A percentile compares a stretch with the other conserved stretches of the same genome.
Evolutionary conservation across 2,113 vertebrate species (phyloP).

Genomic region (Otis tarda): DNA sequence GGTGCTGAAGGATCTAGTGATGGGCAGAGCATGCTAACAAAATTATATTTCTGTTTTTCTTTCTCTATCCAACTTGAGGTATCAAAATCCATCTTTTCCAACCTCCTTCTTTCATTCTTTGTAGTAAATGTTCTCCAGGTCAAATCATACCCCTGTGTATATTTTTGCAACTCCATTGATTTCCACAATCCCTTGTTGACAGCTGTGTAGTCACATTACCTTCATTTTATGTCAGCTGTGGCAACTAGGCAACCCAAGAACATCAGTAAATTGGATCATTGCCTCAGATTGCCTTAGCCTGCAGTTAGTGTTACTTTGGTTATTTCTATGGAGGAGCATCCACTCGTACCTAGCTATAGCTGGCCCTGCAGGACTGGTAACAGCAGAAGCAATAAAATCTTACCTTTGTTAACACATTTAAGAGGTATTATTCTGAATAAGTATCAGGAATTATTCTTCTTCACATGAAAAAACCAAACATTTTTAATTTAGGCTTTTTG

Average conservation of each 20-base stretch:
- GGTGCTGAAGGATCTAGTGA: background rate
- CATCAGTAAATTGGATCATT: conserved; percentile 24
- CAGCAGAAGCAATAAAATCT: background rate
- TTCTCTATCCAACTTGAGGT: background rate
- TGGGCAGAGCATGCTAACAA: background rate
- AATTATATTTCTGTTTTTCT: background rate
- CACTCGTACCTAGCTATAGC: background rate
- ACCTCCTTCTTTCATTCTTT: background rate
- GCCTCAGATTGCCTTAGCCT: background rate
- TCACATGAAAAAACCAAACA: background rate
- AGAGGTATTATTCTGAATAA: background rate
- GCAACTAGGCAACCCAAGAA: background rate
- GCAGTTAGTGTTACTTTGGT: background rate
- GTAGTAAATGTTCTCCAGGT: background rate
- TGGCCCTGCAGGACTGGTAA: background rate
- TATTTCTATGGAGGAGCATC: background rate
- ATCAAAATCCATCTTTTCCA: background rate
- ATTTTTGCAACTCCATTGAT: background rate
- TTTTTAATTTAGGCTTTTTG: background rate
- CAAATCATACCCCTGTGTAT: background rate
- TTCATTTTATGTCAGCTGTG: background rate
- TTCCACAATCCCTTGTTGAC: background rate
- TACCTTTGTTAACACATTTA: background rate
- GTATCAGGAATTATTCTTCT: background rate
- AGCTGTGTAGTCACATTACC: conserved; percentile 6